A percentile compares a stretch with the other conserved stretches of the same genome.
Evolutionary conservation across 92 coral and sea anemone species (phyloP).

Genomic region (Palythoa caribaeorum): DNA sequence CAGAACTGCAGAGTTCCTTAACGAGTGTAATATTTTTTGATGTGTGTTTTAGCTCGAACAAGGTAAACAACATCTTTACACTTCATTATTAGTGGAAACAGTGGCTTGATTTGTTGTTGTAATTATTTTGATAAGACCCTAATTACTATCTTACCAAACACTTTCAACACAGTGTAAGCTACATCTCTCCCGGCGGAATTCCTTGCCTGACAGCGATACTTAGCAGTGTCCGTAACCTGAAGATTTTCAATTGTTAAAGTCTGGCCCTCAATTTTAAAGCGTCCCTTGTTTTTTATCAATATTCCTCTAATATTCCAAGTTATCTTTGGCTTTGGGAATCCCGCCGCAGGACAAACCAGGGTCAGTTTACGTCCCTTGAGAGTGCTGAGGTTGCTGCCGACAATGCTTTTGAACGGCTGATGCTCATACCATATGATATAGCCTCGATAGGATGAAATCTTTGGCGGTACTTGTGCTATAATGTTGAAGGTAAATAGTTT

Average conservation of each 20-base stretch:
- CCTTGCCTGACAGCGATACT: constrained; percentile 83
- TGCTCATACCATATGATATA: constrained; percentile 88
- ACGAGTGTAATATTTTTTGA: too few species aligned
- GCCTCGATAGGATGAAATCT: constrained; percentile 54
- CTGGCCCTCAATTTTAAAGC: constrained; percentile 70
- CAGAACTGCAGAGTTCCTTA: too few species aligned
- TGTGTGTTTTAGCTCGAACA: too few species aligned
- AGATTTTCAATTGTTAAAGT: constrained; percentile 76
- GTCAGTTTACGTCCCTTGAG: constrained; percentile 89
- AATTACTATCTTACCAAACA: constrained; percentile 68
- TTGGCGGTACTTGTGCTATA: constrained; percentile 76
- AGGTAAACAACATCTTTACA: too few species aligned
- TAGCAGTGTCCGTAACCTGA: constrained; percentile 82
- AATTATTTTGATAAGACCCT: too few species aligned
- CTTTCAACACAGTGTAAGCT: constrained; percentile 80
- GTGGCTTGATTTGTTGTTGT: too few species aligned
- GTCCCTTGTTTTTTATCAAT: constrained; percentile 62
- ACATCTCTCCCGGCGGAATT: constrained; percentile 77
- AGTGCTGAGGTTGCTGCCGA: constrained; percentile 87
- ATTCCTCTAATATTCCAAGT: constrained; percentile 83
- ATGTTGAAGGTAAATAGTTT: background rate
- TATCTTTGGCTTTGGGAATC: constrained; percentile 82
- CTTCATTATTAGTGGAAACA: too few species aligned
- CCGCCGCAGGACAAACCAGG: constrained; percentile 82
- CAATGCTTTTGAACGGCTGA: constrained; percentile 76